Base-by-base conservation (phyloP, 2,888 invertebrate genomes). In the Abrostola tripartita region DNA sequence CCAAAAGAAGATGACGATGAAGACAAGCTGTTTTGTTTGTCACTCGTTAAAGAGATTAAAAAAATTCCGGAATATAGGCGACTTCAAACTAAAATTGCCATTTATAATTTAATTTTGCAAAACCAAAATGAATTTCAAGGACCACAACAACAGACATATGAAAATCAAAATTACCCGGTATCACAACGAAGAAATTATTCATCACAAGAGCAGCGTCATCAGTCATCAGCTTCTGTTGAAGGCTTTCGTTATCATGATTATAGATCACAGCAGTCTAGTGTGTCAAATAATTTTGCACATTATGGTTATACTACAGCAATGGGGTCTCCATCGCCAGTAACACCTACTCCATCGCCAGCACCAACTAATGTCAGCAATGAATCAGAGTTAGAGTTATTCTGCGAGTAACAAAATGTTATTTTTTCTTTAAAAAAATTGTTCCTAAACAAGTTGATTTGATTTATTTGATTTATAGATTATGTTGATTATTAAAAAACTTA, bases 401-500 rank as follows among this genome's bases (percentile, higher is more conserved):
- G 74, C 62, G 71, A 71, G 49, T 71, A 71, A 71, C 74, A 71
- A 71, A 53, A 54, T 68, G 61, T 71, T 67, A 40, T 63, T 61
- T 61, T 57, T 71, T 65, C n/a, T 58, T 49, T 40, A 24, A 44
- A 60, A 60, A 52, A 42, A 24, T 53, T 42, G 7, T 65, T 65
- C 49, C 57, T 71, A 37, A 70, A 67, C 65, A 70, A 73, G 63
- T 71, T 61, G 56, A 65, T 65, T 62, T 73, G 65, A 68, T n/a
- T n/a, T n/a, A n/a, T n/a, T n/a, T n/a, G n/a, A n/a, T 72, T 72
- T 68, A 60, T 58, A 65, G 52, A 66, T 60, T 67, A 72, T 69
- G 63, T 63, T 67, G 70, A 73, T 73, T 73, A 69, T 68, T 65
- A 71, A 68, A 74, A 63, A 68, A 63, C 65, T 80, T 78, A 78